Evolutionary conservation across 2,888 invertebrate species (phyloP).

Genomic region (Eurytoma adleriae): DNA sequence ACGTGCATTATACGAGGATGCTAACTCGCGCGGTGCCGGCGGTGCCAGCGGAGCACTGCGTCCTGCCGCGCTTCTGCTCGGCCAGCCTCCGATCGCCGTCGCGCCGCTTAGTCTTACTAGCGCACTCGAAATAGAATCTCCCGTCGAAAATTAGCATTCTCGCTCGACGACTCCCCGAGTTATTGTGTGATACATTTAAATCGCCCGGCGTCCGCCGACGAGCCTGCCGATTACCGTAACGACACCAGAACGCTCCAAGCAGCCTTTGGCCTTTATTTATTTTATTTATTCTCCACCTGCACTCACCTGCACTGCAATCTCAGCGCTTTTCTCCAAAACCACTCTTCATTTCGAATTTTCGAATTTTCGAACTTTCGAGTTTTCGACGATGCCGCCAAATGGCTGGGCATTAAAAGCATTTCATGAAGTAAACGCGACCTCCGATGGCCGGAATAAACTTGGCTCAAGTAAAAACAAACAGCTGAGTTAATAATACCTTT

Average conservation of each 20-base stretch:
- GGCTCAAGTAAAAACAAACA: conserved; percentile 25
- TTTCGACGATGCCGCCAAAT: not conserved
- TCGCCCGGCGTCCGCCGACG: not conserved
- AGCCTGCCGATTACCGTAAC: not conserved
- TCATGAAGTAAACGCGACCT: conserved; percentile 1
- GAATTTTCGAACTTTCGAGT: not conserved
- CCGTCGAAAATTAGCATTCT: not conserved
- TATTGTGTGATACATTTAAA: not conserved
- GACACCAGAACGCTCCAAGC: not conserved
- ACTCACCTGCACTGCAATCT: not conserved
- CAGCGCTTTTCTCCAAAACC: not conserved
- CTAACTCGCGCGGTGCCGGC: not conserved
- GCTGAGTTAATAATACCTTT: conserved; percentile 13
- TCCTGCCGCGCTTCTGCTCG: not conserved
- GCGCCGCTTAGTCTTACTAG: not conserved
- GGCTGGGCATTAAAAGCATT: not conserved
- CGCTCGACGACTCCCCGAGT: not conserved
- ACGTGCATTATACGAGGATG: conserved; percentile 16
- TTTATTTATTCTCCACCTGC: not conserved
- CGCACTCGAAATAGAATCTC: conserved; percentile 1
- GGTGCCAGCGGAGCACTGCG: not conserved
- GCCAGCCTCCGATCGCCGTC: not conserved
- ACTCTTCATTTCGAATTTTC: too few relatives aligned
- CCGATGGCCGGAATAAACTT: not conserved
- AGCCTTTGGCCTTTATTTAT: too few relatives aligned